Evolutionary conservation across 30 jellyfish, hydroid and myxozoan genomes (phyloP), one percentile per base, ranked within the genome.

Genomic region (Aurelia sp.): DNA sequence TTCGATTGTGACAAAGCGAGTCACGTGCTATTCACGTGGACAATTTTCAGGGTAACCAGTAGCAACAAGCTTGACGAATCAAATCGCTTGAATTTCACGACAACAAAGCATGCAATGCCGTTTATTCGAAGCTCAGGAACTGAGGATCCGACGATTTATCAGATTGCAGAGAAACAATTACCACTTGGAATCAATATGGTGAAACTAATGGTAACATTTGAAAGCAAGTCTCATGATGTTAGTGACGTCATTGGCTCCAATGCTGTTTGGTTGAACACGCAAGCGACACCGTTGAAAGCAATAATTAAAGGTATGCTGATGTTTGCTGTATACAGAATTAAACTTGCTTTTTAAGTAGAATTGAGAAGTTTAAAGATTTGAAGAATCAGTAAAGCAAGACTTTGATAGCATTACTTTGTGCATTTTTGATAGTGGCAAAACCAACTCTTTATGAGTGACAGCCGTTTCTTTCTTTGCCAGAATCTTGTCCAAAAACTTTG

Each of bases 1-100:
- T 23, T 64, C 17, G 73, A 67, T 27, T 95, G 99, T 75, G 86
- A 82, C 71, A 81, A 52, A 17, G 98, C 98, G 2, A 89, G 81
- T 47, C 88, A 85, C 35, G 88, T 95, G 27, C 17, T 89, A 16
- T 87, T 89, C 79, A 78, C 76, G 31, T 95, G 99, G 99, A 63
- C 52, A 12, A 62, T 81, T 18, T 52, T 64, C n/a, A 66, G 30
- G 61, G 89, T 81, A 4, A 52, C 81, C 22, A 60, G 33, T 31
- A 62, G 40, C 16, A 89, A 61, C 19, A 41, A 17, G 19, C 59
- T 66, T 44, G 84, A 50, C 18, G 44, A 53, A 18, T 20, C 69
- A 53, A 69, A 19, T 19, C 78, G 27, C 19, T 30, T 71, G 68
- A 78, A 72, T 52, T 67, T 21, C 22, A 81, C 92, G 16, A 35